phyloP scores from a whole-genome alignment of 1,140 invertebrate species.

The Drosophila bocki region DNA sequence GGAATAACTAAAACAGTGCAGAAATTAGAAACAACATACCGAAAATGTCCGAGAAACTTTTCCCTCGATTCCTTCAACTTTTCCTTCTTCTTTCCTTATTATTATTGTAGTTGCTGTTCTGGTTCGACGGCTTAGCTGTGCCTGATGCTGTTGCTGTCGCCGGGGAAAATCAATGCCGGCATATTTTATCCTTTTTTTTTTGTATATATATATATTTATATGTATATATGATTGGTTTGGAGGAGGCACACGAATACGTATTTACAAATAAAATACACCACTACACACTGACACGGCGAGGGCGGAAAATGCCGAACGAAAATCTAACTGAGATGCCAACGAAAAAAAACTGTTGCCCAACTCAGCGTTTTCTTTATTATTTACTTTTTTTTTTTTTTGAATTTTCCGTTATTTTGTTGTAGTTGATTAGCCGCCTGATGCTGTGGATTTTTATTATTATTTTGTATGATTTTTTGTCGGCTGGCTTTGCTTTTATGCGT shows the following conservation, averaged over 20 bases:
- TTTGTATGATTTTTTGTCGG: conserved; percentile 52
- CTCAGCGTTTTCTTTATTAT: conserved; percentile 59
- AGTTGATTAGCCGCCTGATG: conserved; percentile 66
- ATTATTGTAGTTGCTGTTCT: conserved; percentile 25
- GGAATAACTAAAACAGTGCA: conserved; percentile 56
- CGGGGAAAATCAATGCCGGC: conserved; percentile 72
- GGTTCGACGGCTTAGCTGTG: conserved; percentile 30
- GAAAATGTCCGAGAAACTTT: conserved; percentile 49
- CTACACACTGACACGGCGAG: conserved; percentile 41
- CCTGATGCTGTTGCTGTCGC: conserved; percentile 55
- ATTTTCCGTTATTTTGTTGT: conserved; percentile 36
- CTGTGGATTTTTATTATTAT: conserved; percentile 56
- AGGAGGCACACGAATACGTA: conserved; percentile 33
- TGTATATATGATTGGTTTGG: background rate
- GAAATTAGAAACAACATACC: conserved; percentile 60
- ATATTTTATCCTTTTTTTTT: conserved; percentile 79
- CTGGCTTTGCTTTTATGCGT: conserved; percentile 29
- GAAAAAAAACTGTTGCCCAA: conserved; percentile 59
- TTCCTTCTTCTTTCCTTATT: conserved; percentile 32
- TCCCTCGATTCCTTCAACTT: conserved; percentile 51
- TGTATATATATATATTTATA: conserved; percentile 11
- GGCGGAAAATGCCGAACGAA: conserved; percentile 42
- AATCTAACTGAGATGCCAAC: conserved; percentile 32
- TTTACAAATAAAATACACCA: conserved; percentile 29
- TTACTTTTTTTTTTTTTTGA: conserved; percentile 18